These are phyloP conservation scores for Aldrovandia affinis DNA, from an alignment of 2,797 vertebrate species.

Conservation along the genomic window DNA sequence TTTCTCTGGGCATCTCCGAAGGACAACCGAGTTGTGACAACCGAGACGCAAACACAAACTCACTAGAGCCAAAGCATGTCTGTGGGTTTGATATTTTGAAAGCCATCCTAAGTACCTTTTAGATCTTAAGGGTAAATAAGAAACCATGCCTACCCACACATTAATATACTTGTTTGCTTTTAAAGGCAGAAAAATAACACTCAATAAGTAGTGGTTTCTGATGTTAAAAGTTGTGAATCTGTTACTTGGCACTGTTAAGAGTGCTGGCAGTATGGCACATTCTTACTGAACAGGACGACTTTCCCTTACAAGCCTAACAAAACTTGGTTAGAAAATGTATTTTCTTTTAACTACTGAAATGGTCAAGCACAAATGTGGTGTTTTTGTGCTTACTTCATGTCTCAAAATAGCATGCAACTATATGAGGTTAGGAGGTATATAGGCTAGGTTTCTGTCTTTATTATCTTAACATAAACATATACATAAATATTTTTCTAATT, in stretches of 20 bases:
- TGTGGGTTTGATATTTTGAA: constrained; percentile 47
- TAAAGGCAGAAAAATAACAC: constrained; percentile 35
- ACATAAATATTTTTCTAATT: background rate
- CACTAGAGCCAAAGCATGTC: constrained; percentile 56
- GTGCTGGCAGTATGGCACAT: background rate
- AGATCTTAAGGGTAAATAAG: constrained; percentile 47
- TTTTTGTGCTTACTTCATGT: background rate
- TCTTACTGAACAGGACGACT: background rate
- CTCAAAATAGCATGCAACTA: constrained; percentile 4
- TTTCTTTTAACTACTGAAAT: background rate
- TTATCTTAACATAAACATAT: background rate
- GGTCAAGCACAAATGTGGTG: background rate
- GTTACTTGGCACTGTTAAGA: background rate
- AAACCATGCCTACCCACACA: constrained; percentile 45
- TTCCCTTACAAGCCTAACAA: background rate
- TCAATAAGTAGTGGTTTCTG: background rate
- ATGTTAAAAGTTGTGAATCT: constrained; percentile 14
- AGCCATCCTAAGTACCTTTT: constrained; percentile 47
- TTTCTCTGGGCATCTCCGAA: constrained; percentile 66
- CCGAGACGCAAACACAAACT: constrained; percentile 57
- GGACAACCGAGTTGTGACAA: constrained; percentile 56
- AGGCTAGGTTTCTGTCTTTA: constrained; percentile 1
- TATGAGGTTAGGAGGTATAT: background rate
- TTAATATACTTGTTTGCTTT: constrained; percentile 30
- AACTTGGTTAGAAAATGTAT: background rate